phyloP scores from a whole-genome alignment of 2,888 invertebrate species.

The Stenchaetothrips biformis region DNA sequence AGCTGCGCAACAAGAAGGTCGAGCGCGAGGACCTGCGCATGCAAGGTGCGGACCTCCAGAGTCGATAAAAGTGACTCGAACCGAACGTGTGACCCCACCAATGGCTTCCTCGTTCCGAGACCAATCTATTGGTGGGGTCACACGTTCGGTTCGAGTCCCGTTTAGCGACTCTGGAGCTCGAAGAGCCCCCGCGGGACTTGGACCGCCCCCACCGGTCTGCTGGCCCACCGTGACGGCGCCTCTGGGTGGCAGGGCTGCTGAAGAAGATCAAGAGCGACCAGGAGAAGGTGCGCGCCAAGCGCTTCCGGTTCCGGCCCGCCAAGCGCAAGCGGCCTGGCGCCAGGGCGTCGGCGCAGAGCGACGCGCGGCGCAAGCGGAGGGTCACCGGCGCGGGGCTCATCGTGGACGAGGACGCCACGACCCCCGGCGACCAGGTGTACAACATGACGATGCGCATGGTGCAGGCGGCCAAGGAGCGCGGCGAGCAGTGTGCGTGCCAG shows the following conservation, averaged over 20 bases:
- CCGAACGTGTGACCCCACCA: too few species aligned
- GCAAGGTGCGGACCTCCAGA: not conserved
- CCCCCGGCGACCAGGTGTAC: not conserved
- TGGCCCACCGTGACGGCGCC: not conserved
- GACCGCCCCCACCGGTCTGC: not conserved
- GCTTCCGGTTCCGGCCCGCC: not conserved
- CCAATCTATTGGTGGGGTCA: too few species aligned
- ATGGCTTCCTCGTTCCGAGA: too few species aligned
- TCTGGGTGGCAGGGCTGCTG: not conserved
- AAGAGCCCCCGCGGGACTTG: not conserved
- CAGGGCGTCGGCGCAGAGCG: not conserved
- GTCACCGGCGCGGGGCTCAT: not conserved
- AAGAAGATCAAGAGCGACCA: not conserved
- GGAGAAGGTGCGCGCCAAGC: constrained; percentile 4
- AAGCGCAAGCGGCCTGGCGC: constrained; percentile 6
- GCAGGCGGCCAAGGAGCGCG: not conserved
- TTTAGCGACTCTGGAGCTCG: too few species aligned
- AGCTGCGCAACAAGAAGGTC: constrained; percentile 8
- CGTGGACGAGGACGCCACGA: not conserved
- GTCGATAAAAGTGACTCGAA: too few species aligned
- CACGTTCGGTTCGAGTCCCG: too few species aligned
- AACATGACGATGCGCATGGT: not conserved
- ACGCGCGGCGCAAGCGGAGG: not conserved
- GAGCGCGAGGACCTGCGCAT: constrained; percentile 10
- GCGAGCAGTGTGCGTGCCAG: not conserved